Conservation (phyloP, 2,888 invertebrate genomes). For the Eristalis tenax region DNA sequence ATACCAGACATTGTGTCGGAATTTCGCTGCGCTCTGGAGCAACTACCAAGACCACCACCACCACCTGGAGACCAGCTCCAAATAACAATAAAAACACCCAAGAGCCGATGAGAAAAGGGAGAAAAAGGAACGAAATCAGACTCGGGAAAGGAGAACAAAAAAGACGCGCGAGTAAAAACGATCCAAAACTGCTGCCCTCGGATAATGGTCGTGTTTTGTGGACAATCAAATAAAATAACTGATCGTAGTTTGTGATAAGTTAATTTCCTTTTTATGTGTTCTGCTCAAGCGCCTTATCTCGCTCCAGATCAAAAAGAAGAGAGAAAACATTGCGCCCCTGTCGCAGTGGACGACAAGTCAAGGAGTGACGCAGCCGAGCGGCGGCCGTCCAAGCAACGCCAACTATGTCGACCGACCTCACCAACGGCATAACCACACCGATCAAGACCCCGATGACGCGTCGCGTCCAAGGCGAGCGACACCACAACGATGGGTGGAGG, state of each 20-base stretch:
- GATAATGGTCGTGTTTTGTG: slow-evolving; percentile 81
- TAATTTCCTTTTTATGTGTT: slow-evolving; percentile 82
- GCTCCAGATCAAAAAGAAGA: slow-evolving; percentile 72
- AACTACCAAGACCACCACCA: slow-evolving; percentile 26
- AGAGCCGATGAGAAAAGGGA: slow-evolving; percentile 3
- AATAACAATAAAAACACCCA: slow-evolving; percentile 56
- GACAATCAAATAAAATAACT: slow-evolving; percentile 82
- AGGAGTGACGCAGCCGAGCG: slow-evolving; percentile 26
- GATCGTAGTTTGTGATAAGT: slow-evolving; percentile 82
- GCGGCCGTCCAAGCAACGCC: slow-evolving; percentile 13
- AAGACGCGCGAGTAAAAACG: slow-evolving; percentile 60
- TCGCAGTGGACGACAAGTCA: slow-evolving; percentile 44
- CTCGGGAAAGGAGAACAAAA: slow-evolving; percentile 7
- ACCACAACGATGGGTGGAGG: background rate
- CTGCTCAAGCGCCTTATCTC: slow-evolving; percentile 74
- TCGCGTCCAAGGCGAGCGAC: slow-evolving; percentile 36
- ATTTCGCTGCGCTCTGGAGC: slow-evolving; percentile 16
- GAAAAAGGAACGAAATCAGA: slow-evolving; percentile 19
- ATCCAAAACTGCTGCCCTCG: slow-evolving; percentile 72
- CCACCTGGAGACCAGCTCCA: slow-evolving; percentile 58
- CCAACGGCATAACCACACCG: background rate
- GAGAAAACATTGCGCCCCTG: slow-evolving; percentile 70
- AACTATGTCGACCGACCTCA: slow-evolving; percentile 33
- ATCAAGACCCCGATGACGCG: slow-evolving; percentile 13
- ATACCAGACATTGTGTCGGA: slow-evolving; percentile 68